phyloP scores from a whole-genome alignment of 2,113 vertebrate species.

The Apus apus region DNA sequence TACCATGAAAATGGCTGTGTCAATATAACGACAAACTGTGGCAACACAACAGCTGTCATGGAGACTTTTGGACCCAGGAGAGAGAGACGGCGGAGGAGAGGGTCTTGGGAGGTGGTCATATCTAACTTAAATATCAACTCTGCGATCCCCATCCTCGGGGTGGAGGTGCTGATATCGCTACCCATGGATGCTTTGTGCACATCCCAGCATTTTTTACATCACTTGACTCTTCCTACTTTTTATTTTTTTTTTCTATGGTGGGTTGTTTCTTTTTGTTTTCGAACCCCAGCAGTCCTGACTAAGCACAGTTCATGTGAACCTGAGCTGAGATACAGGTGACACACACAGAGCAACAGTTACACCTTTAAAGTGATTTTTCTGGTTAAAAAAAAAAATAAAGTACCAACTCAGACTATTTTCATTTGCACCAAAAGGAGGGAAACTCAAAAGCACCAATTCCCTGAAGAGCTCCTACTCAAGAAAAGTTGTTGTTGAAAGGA shows the following conservation, averaged over 20 bases:
- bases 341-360: neutral
- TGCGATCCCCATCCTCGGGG: neutral
- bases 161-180: neutral
- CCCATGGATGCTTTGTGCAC: neutral
- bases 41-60: conserved; percentile 76
- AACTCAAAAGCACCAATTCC: neutral
- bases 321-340: neutral
- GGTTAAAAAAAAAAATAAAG: neutral
- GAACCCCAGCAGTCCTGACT: neutral
- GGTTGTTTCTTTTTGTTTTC: neutral
- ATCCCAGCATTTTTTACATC: neutral
- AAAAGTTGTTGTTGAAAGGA: neutral
- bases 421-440: neutral
- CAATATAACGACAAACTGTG: conserved; percentile 84
- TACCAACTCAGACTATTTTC: neutral
- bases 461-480: neutral
- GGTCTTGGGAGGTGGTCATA: conserved; percentile 38
- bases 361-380: neutral
- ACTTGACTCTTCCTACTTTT: neutral
- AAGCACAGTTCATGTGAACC: neutral
- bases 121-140: conserved; percentile 29
- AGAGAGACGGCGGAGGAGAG: neutral
- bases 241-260: neutral
- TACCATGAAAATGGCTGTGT: conserved; percentile 89
- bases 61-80: conserved; percentile 70